Base-by-base conservation (phyloP, 2,797 vertebrate species). In the Limnodromus scolopaceus region DNA sequence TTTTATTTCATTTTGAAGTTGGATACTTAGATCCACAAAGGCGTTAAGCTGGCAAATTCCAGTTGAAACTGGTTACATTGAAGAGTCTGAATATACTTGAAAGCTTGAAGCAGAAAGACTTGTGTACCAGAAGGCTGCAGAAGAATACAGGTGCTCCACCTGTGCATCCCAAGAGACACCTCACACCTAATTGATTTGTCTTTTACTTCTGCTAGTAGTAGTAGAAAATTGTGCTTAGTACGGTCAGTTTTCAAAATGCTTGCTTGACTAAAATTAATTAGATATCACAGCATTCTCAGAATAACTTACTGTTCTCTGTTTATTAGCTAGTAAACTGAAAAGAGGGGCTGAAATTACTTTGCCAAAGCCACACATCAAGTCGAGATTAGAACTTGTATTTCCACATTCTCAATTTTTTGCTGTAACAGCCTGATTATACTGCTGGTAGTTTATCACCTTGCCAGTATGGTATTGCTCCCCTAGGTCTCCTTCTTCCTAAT, bases 321-420 rank as follows among this genome's bases (percentile, higher is more conserved):
- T 96, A 94, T 92, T 87, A 84, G 63, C 86, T 69, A 74, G 77
- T 84, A 96, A 95, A 93, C 83, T 61, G 87, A 84, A 94, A 94
- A 55, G 60, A 86, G 27, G 30, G 41, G 74, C 51, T 94, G 88
- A 92, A 96, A 96, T 94, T 77, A 92, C 87, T 96, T 95, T 82
- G 36, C 77, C 0, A 5, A 94, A 96, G 43, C 68, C 75, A 91
- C 93, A 89, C 6, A 92, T 92, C 92, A 91, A 89, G 83, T 95
- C 51, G 46, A 74, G 89, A 94, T 95, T 91, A 89, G 77, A 80
- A 85, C 78, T 24, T 93, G 48, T 70, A 94, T 92, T 96, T 95
- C 64, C 68, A 79, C 74, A 32, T 80, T 85, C 87, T 93, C 86
- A 89, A 74, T 93, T 89, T 89, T 92, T 60, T 91, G 85, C 83